Conservation (phyloP, 2,113 vertebrate species). For the Ascaphus truei region DNA sequence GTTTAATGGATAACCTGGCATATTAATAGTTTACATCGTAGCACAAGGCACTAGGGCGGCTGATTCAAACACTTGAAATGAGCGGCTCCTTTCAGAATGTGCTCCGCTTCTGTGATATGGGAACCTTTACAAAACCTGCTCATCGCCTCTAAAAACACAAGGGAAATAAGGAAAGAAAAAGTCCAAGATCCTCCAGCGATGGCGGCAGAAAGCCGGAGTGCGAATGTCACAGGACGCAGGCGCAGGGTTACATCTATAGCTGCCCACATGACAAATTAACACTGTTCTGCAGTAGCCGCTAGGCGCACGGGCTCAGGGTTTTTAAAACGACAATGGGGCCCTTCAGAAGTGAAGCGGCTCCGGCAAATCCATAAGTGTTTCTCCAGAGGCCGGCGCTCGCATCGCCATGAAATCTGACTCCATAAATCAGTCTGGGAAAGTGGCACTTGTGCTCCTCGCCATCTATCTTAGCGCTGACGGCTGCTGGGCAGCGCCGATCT, state of each 20-base stretch:
- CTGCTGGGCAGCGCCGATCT: slow-evolving; percentile 56
- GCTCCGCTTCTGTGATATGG: too few relatives aligned
- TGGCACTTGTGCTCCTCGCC: slow-evolving; percentile 63
- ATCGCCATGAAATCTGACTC: slow-evolving; percentile 71
- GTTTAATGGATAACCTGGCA: too few relatives aligned
- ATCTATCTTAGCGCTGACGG: slow-evolving; percentile 71
- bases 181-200: too few relatives aligned
- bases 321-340: slow-evolving; percentile 64
- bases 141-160: too few relatives aligned
- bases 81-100: too few relatives aligned
- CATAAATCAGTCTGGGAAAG: slow-evolving; percentile 86
- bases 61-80: too few relatives aligned
- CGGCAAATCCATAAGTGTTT: slow-evolving; percentile 67
- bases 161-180: too few relatives aligned
- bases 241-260: slow-evolving; percentile 70
- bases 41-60: too few relatives aligned
- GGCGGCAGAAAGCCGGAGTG: too few relatives aligned
- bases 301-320: slow-evolving; percentile 76
- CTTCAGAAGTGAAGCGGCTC: slow-evolving; percentile 70
- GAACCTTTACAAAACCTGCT: too few relatives aligned
- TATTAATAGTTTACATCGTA: too few relatives aligned
- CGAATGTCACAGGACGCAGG: too few relatives aligned
- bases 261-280: slow-evolving; percentile 80
- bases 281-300: slow-evolving; percentile 71
- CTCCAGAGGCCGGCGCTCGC: slow-evolving; percentile 70